Conservation (phyloP, 2,113 vertebrate genomes). For the Epinephelus fuscoguttatus region DNA sequence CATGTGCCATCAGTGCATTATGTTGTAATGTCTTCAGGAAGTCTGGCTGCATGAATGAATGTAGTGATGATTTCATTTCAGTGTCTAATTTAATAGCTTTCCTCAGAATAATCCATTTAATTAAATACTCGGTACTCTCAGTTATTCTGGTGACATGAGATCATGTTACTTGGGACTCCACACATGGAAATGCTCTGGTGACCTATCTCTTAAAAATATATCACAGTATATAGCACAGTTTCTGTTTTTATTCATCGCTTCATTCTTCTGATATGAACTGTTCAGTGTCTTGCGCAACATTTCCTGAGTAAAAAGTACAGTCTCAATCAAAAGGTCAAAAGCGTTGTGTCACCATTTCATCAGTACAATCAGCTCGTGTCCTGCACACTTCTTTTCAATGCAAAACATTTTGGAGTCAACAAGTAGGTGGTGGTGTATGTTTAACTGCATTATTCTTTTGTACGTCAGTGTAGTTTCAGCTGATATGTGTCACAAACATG, state of each 20-base stretch:
- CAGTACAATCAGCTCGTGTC: background rate
- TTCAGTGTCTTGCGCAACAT: background rate
- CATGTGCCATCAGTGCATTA: background rate
- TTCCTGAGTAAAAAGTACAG: background rate
- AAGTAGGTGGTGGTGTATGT: background rate
- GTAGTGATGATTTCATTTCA: constrained; percentile 4
- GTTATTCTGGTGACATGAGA: constrained; percentile 14
- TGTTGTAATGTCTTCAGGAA: constrained; percentile 4
- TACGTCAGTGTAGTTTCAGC: background rate
- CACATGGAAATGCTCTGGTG: background rate
- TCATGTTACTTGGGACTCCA: constrained; percentile 10
- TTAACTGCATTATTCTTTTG: background rate
- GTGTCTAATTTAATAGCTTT: background rate
- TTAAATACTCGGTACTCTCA: constrained; percentile 7
- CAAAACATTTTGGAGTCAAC: background rate
- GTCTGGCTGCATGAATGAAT: background rate
- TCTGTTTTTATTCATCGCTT: background rate
- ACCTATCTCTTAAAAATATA: background rate
- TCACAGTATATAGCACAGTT: background rate
- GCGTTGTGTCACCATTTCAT: background rate
- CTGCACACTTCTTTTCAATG: background rate
- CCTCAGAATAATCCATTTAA: constrained; percentile 21
- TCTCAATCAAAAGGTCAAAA: background rate
- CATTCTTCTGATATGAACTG: background rate
- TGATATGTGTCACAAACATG: background rate